Conservation (phyloP, 2,797 vertebrate species). For the Eupleurogrammus muticus region DNA sequence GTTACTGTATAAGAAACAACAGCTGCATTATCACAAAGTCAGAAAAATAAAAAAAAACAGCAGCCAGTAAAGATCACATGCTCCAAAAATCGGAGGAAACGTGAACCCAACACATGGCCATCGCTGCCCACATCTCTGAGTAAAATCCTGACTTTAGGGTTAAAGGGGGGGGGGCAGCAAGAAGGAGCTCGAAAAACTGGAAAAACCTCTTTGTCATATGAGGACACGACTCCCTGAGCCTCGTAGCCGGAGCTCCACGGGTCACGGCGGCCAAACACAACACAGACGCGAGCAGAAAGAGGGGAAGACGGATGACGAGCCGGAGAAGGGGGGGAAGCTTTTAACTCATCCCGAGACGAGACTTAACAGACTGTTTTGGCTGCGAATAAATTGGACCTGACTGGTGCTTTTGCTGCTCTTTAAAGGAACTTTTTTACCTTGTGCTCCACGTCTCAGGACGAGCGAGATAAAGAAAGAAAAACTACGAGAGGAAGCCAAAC, state of each 20-base stretch:
- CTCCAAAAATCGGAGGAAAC: not conserved
- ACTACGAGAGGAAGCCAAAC: not conserved
- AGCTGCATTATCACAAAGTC: not conserved
- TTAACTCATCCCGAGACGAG: constrained; percentile 24
- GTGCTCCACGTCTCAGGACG: not conserved
- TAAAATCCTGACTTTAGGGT: no score
- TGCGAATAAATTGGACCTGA: constrained; percentile 5
- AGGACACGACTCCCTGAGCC: constrained; percentile 21
- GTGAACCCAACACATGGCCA: not conserved
- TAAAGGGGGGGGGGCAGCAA: no score
- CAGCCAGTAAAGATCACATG: not conserved
- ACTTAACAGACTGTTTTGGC: constrained; percentile 3
- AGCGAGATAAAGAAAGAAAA: not conserved
- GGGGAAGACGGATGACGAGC: constrained; percentile 33
- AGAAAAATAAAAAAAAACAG: not conserved
- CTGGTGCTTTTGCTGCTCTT: not conserved
- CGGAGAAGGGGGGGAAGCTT: constrained; percentile 15
- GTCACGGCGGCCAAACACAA: constrained; percentile 36
- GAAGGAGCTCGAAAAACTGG: constrained; percentile 13
- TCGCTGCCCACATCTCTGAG: not conserved
- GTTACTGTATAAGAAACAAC: constrained; percentile 16
- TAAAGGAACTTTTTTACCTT: constrained; percentile 1
- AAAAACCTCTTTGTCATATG: constrained; percentile 29
- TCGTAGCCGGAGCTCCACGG: constrained; percentile 11
- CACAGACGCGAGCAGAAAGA: constrained; percentile 23